Evolutionary conservation across 2,888 invertebrate genomes (phyloP), one percentile per base, ranked within the genome.

Genomic region (Epistrophella euchroma): DNA sequence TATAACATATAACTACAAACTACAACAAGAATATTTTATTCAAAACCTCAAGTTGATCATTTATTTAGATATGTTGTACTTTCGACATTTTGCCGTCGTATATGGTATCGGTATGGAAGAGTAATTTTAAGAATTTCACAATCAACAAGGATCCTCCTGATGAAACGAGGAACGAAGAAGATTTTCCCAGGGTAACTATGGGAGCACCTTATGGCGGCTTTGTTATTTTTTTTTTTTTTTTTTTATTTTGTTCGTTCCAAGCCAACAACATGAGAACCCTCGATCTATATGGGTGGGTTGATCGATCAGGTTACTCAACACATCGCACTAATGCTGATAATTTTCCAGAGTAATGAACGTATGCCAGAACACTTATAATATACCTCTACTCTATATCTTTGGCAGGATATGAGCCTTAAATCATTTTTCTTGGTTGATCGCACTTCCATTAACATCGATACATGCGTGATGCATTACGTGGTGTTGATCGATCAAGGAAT

Each of bases 351-450:
- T 55, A 74, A 74, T 84, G 71, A 68, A 74, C 19, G 55, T 60
- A 74, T 68, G 40, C 35, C n/a, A n/a, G n/a, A 37, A 11, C 28
- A 64, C 56, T 50, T 52, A 6, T 11, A 52, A 45, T 22, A 50
- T 52, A n/a, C 52, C 6, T 15, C 17, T 32, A 47, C 17, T 28
- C 19, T 2, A 37, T 60, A 22, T 32, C 19, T 19, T 19, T 52
- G 66, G 82, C 88, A 89, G 89, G 89, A 89, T 89, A 85, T 88
- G 84, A 86, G 88, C 86, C 76, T 88, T 88, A 88, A 88, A 88
- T 87, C 84, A 88, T 88, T 88, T 89, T 89, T 88, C 88, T 84
- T 88, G 88, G 77, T 78, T 87, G 84, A 88, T 84, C 78, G 88
- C 88, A 83, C 82, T 81, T 80, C 82, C 86, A 86, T 86, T 86